Percentiles rank a stretch among this genome's conserved stretches.
These are phyloP conservation scores for Daubentonia madagascariensis DNA, from an alignment of 2,113 vertebrate genomes.

Conservation along the genomic window DNA sequence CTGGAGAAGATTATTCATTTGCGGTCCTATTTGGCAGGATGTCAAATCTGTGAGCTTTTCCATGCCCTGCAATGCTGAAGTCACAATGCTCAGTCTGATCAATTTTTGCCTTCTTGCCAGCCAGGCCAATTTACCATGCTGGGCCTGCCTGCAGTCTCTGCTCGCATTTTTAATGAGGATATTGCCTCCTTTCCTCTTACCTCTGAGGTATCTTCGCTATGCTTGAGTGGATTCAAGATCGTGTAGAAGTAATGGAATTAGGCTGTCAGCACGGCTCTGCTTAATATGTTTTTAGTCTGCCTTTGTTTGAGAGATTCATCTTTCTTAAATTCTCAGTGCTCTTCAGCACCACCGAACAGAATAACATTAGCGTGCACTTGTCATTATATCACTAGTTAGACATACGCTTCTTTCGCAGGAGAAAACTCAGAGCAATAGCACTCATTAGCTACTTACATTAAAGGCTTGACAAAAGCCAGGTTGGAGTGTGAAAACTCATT, in stretches of 20 bases:
- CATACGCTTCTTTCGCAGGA: constrained; percentile 54
- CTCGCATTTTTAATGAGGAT: constrained; percentile 64
- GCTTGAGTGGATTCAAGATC: constrained; percentile 33
- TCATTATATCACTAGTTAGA: constrained; percentile 63
- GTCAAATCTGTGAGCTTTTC: constrained; percentile 69
- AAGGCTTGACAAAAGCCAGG: constrained; percentile 76
- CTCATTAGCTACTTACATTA: constrained; percentile 79
- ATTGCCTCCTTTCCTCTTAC: constrained; percentile 15
- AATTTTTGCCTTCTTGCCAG: constrained; percentile 74
- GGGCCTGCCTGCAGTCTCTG: constrained; percentile 58
- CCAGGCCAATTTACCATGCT: constrained; percentile 69
- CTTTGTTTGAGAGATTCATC: constrained; percentile 60
- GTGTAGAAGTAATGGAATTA: constrained; percentile 39
- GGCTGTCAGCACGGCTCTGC: constrained; percentile 64
- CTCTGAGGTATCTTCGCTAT: constrained; percentile 22
- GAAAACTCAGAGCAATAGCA: constrained; percentile 68
- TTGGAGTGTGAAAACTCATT: constrained; percentile 82
- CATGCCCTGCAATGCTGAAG: constrained; percentile 68
- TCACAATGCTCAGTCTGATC: constrained; percentile 71
- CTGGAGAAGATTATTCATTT: constrained; percentile 74
- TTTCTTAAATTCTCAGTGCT: constrained; percentile 67
- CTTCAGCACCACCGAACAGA: constrained; percentile 51
- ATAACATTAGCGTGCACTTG: constrained; percentile 58
- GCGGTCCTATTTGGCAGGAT: constrained; percentile 78
- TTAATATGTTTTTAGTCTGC: constrained; percentile 46